Evolutionary conservation across 2,797 vertebrate genomes (phyloP), one percentile per base, ranked within the genome.

Genomic region (Characodon lateralis): DNA sequence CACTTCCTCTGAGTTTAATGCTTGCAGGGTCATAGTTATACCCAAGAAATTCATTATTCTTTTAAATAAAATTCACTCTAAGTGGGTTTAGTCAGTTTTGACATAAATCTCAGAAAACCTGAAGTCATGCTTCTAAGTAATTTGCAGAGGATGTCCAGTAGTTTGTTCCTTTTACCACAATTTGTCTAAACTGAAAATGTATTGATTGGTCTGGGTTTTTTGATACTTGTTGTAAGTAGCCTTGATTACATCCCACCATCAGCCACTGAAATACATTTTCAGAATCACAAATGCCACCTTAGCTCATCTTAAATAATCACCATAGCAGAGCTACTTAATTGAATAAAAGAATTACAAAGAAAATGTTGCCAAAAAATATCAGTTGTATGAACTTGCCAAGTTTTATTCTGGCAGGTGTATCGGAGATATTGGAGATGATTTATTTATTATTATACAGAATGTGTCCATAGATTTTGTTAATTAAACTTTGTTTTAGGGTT

Each of bases 51-150:
- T 86, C 63, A 80, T 51, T 69, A 86, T 78, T 83, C 26, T 26
- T 56, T 85, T 35, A 76, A 78, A 86, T 80, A 79, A 85, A 86
- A 89, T 70, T 43, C 66, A 73, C 70, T 74, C 41, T 70, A 65
- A 77, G 51, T 63, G 74, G 59, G 56, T 83, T 88, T 78, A 66
- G 35, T 72, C 61, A 14, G 41, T 75, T 84, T 89, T 84, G 78
- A 41, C 46, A 35, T 68, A 18, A 3, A 7, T 71, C 26, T 58
- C 22, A 59, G 12, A 76, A 50, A 51, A 5, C 46, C 5, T 70
- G 13, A 71, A 0, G 65, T 48, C 1, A 46, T 50, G 26, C 7
- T 20, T 50, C n/a, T 46, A 53, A 22, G 6, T 53, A 53, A 53
- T 20, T 53, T 53, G 18, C 50, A 51, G 50, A 53, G 18, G 12